Conservation (phyloP, 2,888 invertebrate species). For the Chalcosyrphus nemorum region DNA sequence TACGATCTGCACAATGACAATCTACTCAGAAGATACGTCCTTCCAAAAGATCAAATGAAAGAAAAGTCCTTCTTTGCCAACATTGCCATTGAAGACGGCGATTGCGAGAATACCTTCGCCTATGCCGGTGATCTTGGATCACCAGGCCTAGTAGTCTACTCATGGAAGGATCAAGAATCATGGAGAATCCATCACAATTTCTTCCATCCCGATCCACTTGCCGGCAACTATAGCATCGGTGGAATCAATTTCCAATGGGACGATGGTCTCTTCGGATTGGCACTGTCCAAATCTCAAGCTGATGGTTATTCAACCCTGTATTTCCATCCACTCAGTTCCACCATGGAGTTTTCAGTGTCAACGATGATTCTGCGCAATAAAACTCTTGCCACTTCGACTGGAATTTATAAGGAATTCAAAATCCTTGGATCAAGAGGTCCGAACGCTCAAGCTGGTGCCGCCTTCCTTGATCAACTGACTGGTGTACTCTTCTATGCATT, state of each 20-base stretch:
- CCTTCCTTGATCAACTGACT: conserved; percentile 87
- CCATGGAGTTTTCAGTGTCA: conserved; percentile 89
- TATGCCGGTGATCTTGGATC: conserved; percentile 88
- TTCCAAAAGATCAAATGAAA: conserved; percentile 86
- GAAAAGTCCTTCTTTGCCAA: conserved; percentile 89
- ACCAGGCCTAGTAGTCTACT: conserved; percentile 89
- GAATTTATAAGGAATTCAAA: conserved; percentile 86
- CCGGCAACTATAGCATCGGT: conserved; percentile 88
- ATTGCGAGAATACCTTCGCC: conserved; percentile 88
- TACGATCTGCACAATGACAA: conserved; percentile 89
- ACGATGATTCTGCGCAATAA: conserved; percentile 86
- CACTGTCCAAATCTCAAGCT: conserved; percentile 85
- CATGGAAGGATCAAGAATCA: conserved; percentile 87
- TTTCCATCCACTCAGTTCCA: conserved; percentile 91
- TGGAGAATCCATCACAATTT: conserved; percentile 89
- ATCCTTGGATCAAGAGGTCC: conserved; percentile 87
- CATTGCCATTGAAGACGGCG: conserved; percentile 89
- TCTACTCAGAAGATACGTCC: conserved; percentile 85
- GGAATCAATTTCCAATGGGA: conserved; percentile 89
- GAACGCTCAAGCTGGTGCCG: conserved; percentile 88
- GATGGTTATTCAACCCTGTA: conserved; percentile 88
- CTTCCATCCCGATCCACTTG: conserved; percentile 88
- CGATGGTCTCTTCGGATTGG: conserved; percentile 90
- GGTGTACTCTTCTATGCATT: conserved; percentile 89
- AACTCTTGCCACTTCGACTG: conserved; percentile 82